These are phyloP conservation scores for Dynastes maya DNA, from an alignment of 2,888 invertebrate genomes.

Conservation along the genomic window DNA sequence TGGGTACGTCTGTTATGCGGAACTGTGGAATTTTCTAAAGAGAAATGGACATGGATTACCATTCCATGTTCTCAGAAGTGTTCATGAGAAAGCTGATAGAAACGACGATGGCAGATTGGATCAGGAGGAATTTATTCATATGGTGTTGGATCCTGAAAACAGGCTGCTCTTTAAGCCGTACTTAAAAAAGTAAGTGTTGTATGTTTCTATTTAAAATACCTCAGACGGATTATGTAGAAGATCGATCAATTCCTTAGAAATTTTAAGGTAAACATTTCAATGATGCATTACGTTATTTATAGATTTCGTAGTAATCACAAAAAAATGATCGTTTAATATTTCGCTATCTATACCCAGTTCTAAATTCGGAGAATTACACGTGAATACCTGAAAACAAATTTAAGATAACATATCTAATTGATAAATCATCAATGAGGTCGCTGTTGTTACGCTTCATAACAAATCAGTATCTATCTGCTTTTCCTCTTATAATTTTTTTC, in stretches of 20 bases:
- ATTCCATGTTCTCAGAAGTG: conserved; percentile 77
- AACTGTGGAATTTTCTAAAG: conserved; percentile 77
- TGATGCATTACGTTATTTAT: no score
- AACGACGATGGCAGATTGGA: conserved; percentile 80
- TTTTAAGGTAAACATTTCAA: neutral
- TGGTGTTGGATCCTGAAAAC: conserved; percentile 76
- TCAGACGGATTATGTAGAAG: conserved; percentile 59
- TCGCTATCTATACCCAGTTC: neutral
- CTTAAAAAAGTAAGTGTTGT: conserved; percentile 73
- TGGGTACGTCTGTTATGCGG: conserved; percentile 79
- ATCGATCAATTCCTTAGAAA: neutral
- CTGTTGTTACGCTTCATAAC: no score
- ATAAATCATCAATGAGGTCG: no score
- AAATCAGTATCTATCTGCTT: no score
- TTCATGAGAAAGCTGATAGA: conserved; percentile 78
- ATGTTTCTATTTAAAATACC: no score
- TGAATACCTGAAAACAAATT: no score
- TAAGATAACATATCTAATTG: no score
- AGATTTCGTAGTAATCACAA: neutral
- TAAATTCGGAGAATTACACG: no score
- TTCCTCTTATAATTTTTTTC: no score
- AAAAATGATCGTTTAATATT: neutral
- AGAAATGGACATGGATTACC: conserved; percentile 80
- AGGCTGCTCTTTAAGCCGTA: conserved; percentile 68
- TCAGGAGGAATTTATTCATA: conserved; percentile 81